Percentiles rank a stretch among this genome's conserved stretches.
These are phyloP conservation scores for Stigmatopora argus DNA, from an alignment of 2,113 vertebrate genomes.

Conservation along the genomic window DNA sequence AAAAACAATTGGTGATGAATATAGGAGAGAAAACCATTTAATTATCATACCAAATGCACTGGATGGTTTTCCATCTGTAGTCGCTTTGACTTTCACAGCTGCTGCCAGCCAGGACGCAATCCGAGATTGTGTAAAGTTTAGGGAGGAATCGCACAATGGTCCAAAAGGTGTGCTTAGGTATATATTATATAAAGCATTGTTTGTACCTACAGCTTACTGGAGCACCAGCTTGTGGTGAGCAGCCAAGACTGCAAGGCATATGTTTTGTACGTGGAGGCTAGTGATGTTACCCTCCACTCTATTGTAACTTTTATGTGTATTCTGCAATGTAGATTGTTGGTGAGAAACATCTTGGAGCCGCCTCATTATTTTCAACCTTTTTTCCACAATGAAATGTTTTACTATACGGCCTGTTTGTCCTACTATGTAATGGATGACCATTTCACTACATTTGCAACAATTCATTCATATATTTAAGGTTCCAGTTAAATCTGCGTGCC, in stretches of 20 bases:
- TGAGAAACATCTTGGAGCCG: constrained; percentile 24
- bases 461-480: neutral
- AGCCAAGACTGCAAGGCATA: constrained; percentile 63
- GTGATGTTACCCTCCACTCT: constrained; percentile 50
- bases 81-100: constrained; percentile 48
- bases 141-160: constrained; percentile 47
- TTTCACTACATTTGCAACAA: neutral
- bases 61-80: constrained; percentile 37
- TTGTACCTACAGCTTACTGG: constrained; percentile 64
- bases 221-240: constrained; percentile 63
- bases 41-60: constrained; percentile 29
- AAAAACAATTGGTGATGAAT: neutral
- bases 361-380: constrained; percentile 19
- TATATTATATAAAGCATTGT: constrained; percentile 50
- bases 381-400: neutral
- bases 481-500: neutral
- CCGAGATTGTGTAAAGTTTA: constrained; percentile 40
- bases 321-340: constrained; percentile 58
- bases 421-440: neutral
- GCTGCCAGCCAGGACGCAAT: constrained; percentile 16
- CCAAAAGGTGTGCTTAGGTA: constrained; percentile 58
- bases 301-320: constrained; percentile 48
- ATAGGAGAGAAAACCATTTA: constrained; percentile 6
- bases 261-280: constrained; percentile 51
- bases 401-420: constrained; percentile 10